phyloP scores from a whole-genome alignment of 2,113 vertebrate genomes.

The Phrynosoma platyrhinos region DNA sequence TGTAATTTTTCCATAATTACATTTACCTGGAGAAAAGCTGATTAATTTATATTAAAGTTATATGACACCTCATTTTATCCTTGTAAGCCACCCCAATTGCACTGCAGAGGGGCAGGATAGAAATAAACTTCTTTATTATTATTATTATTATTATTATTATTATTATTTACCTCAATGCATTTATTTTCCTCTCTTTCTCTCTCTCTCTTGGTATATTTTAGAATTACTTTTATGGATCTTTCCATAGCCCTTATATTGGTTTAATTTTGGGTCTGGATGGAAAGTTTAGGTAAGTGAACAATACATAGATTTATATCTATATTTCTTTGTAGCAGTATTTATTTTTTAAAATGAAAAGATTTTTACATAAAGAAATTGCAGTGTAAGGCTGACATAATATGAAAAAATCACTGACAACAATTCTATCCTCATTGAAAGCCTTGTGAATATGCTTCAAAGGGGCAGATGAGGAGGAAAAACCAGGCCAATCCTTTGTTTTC shows the following conservation, averaged over 20 bases:
- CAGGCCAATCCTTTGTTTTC: too few relatives aligned
- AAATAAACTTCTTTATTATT: too few relatives aligned
- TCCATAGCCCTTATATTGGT: constrained; percentile 86
- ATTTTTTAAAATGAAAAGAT: background rate
- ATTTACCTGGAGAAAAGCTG: background rate
- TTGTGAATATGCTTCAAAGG: background rate
- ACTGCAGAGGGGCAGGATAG: too few relatives aligned
- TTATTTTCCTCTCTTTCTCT: background rate
- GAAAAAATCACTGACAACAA: too few relatives aligned
- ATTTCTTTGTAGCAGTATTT: background rate
- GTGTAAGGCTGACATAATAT: background rate
- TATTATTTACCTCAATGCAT: background rate
- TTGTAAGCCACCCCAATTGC: too few relatives aligned
- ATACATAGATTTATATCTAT: too few relatives aligned
- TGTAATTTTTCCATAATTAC: background rate
- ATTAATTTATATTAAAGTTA: background rate
- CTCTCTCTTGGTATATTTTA: constrained; percentile 55
- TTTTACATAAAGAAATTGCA: background rate
- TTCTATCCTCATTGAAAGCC: background rate
- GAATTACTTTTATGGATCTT: constrained; percentile 73
- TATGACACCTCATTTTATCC: background rate
- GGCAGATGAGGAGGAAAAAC: too few relatives aligned
- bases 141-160: background rate
- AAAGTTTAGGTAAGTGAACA: constrained; percentile 86
- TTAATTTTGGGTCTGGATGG: constrained; percentile 89